phyloP scores from a whole-genome alignment of 2,888 invertebrate species.

The Synanthedon tipuliformis region DNA sequence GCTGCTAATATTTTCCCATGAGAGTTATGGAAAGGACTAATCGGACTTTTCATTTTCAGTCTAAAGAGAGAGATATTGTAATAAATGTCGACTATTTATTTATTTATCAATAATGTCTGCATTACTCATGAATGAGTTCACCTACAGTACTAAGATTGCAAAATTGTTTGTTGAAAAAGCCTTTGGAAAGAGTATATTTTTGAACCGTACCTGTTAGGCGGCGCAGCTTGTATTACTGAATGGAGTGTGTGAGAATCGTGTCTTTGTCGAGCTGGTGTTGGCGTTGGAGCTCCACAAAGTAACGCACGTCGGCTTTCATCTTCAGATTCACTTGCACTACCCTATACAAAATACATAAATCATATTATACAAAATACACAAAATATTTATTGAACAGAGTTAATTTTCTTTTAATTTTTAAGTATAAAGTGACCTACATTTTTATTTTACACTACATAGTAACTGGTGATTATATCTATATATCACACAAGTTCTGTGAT shows the following conservation, averaged over 20 bases:
- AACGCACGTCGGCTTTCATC: constrained; percentile 67
- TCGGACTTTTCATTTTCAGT: too few relatives aligned
- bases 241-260: constrained; percentile 51
- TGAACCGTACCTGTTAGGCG: constrained; percentile 28
- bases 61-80: too few relatives aligned
- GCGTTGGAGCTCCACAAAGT: constrained; percentile 24
- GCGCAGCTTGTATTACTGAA: constrained; percentile 26
- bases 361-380: constrained; percentile 11
- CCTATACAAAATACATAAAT: constrained; percentile 22
- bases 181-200: too few relatives aligned
- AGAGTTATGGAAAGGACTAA: too few relatives aligned
- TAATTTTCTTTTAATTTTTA: background rate
- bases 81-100: too few relatives aligned
- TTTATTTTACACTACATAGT: background rate
- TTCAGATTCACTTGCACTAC: constrained; percentile 77
- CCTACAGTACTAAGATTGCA: too few relatives aligned
- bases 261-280: constrained; percentile 33
- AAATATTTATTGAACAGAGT: background rate
- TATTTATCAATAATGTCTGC: too few relatives aligned
- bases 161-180: too few relatives aligned
- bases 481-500: too few relatives aligned
- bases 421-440: background rate
- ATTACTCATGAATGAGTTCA: too few relatives aligned
- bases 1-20: too few relatives aligned
- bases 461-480: too few relatives aligned